A percentile compares a stretch with the other conserved stretches of the same genome.
These are phyloP conservation scores for Homarus americanus DNA, from an alignment of 1,140 invertebrate genomes.

Conservation along the genomic window DNA sequence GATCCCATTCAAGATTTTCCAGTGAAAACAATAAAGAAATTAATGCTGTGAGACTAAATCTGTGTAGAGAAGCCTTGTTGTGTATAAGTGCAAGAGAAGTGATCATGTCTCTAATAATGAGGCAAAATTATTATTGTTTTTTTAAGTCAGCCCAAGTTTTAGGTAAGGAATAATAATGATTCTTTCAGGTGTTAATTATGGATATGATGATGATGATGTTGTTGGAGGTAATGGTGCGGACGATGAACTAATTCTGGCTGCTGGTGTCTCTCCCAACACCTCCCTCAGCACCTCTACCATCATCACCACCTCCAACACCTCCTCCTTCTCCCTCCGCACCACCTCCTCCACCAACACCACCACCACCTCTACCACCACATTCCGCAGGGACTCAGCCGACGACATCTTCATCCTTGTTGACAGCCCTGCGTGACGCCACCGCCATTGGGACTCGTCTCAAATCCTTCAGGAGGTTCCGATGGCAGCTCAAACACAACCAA, in stretches of 20 bases:
- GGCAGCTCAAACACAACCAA: neutral
- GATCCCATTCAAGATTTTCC: no score
- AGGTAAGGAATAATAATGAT: neutral
- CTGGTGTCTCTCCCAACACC: conserved; percentile 30
- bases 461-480: neutral
- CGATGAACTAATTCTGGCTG: conserved; percentile 44
- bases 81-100: no score
- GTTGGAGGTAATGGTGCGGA: conserved; percentile 10
- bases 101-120: neutral
- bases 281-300: neutral
- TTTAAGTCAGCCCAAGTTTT: no score
- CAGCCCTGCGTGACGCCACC: neutral
- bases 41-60: no score
- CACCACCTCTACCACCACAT: neutral
- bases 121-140: neutral
- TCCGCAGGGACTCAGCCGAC: neutral
- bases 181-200: conserved; percentile 33
- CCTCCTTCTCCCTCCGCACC: neutral
- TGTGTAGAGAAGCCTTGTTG: no score
- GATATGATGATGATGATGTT: conserved; percentile 15
- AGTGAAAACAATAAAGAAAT: no score
- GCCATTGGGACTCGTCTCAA: neutral
- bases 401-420: conserved; percentile 27
- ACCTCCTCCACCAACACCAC: neutral
- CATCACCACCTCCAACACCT: neutral